Conservation (phyloP, 2,888 invertebrate genomes). For the Sepiola atlantica region DNA sequence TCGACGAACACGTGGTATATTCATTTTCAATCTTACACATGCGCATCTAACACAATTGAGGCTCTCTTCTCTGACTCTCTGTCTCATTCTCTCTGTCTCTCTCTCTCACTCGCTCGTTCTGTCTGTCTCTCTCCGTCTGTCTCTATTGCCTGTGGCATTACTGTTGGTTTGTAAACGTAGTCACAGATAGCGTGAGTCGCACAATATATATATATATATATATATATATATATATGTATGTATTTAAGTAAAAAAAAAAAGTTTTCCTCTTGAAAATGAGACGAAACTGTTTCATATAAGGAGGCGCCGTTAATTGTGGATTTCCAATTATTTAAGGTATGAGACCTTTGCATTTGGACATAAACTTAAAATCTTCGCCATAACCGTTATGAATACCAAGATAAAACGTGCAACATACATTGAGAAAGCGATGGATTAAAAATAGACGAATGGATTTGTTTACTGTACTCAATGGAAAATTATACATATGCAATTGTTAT, state of each 20-base stretch:
- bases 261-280: neutral
- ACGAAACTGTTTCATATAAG: neutral
- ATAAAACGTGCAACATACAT: too few relatives aligned
- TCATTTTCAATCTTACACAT: neutral
- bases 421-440: neutral
- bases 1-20: neutral
- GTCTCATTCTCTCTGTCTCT: neutral
- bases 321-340: neutral
- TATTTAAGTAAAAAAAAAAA: neutral
- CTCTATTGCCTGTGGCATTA: neutral
- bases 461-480: too few relatives aligned
- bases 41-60: neutral
- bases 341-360: neutral
- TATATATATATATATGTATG: neutral
- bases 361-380: neutral
- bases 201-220: neutral
- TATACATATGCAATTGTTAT: too few relatives aligned
- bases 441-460: neutral
- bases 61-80: neutral
- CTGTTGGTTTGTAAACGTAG: neutral
- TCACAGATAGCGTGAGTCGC: neutral
- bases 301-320: neutral
- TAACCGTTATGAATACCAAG: neutral
- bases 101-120: neutral
- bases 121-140: neutral